Conservation (phyloP, 1,140 invertebrate species). For the Temnothorax longispinosus region DNA sequence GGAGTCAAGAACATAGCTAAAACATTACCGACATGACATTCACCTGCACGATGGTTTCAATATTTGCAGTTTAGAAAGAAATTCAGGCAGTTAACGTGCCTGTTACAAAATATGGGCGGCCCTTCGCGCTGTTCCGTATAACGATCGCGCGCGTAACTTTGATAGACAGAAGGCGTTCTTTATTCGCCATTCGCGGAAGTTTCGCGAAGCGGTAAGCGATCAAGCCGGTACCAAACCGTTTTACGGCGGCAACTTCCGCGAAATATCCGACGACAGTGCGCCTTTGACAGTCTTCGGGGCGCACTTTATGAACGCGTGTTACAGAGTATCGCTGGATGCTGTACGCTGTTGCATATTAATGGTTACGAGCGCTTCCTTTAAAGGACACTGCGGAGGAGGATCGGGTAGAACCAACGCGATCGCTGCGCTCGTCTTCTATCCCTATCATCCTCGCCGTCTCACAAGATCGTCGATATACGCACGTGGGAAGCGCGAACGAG, state of each 20-base stretch:
- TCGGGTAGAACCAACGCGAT: background rate
- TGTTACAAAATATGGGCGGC: slow-evolving; percentile 7
- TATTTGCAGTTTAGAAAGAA: background rate
- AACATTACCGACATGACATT: background rate
- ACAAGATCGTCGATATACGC: background rate
- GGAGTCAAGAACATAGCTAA: background rate
- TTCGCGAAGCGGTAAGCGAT: slow-evolving; percentile 22
- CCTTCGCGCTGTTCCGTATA: background rate
- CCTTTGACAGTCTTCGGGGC: slow-evolving; percentile 33
- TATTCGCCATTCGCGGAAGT: slow-evolving; percentile 47
- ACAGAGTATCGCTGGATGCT: background rate
- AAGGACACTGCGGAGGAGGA: slow-evolving; percentile 1
- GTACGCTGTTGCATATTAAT: slow-evolving; percentile 58
- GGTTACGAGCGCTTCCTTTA: slow-evolving; percentile 57
- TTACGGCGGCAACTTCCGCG: slow-evolving; percentile 24
- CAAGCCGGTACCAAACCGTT: slow-evolving; percentile 4
- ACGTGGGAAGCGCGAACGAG: slow-evolving; percentile 19
- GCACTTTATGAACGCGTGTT: slow-evolving; percentile 31
- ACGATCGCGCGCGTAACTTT: slow-evolving; percentile 28
- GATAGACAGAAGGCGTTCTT: slow-evolving; percentile 50
- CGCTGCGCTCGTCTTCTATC: background rate
- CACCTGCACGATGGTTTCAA: background rate
- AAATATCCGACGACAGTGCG: slow-evolving; percentile 11
- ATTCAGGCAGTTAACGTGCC: slow-evolving; percentile 24
- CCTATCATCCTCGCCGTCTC: background rate